These are phyloP conservation scores for Thaleichthys pacificus DNA, from an alignment of 2,797 vertebrate species.

Conservation along the genomic window DNA sequence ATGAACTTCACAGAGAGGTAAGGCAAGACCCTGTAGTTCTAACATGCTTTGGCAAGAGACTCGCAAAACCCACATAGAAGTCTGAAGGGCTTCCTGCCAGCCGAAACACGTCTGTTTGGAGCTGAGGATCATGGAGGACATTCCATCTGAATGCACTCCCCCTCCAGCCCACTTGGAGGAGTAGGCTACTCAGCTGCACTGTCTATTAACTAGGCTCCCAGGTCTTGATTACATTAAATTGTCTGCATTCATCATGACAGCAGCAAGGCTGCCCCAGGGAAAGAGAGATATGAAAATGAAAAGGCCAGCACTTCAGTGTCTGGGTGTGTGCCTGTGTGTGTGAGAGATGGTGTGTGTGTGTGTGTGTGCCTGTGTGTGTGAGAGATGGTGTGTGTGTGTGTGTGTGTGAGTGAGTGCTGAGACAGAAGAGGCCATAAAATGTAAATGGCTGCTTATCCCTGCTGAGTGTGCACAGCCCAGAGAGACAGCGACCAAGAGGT, in stretches of 20 bases:
- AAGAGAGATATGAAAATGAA: slow-evolving; percentile 25
- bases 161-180: background rate
- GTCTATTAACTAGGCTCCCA: background rate
- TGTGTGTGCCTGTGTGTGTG: background rate
- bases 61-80: no score
- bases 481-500: background rate
- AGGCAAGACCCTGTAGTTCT: background rate
- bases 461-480: background rate
- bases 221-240: background rate
- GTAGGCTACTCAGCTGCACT: background rate
- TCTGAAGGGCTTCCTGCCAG: no score
- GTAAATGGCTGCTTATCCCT: slow-evolving; percentile 4
- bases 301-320: slow-evolving; percentile 19
- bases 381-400: background rate
- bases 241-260: background rate
- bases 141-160: no score
- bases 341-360: no score
- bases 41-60: no score
- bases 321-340: background rate
- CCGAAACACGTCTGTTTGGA: no score
- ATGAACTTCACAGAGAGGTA: slow-evolving; percentile 30
- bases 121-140: no score
- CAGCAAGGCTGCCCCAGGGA: background rate
- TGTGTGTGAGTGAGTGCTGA: background rate
- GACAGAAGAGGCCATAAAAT: slow-evolving; percentile 12